Evolutionary conservation across 2,797 vertebrate species (phyloP).

Genomic region (Anolis apletophallus): DNA sequence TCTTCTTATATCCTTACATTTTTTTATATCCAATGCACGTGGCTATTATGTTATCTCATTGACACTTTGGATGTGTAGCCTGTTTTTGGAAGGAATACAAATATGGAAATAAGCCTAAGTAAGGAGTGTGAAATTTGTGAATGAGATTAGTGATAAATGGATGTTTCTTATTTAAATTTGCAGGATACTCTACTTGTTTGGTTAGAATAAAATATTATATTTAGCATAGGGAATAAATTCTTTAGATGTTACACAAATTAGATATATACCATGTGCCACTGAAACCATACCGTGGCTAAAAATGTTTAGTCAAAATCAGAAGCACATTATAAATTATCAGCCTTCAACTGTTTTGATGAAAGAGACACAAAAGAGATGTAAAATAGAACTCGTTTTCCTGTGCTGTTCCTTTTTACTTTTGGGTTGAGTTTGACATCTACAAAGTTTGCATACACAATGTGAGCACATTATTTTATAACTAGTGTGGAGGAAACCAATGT

Average conservation of each 20-base stretch:
- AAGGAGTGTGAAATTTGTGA: not conserved
- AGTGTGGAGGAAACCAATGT: not conserved
- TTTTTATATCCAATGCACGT: not conserved
- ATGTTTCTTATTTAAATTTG: not conserved
- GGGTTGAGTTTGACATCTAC: not conserved
- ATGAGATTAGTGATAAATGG: not conserved
- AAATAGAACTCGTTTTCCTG: not conserved
- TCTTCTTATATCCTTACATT: not conserved
- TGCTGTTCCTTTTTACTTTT: not conserved
- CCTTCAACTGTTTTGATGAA: not conserved
- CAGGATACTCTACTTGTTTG: not conserved
- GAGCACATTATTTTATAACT: not conserved
- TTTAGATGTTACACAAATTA: not conserved
- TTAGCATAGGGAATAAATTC: not conserved
- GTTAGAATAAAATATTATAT: slow-evolving; percentile 1
- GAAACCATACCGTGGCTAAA: not conserved
- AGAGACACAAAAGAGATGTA: not conserved
- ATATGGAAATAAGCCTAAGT: not conserved
- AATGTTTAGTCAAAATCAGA: not conserved
- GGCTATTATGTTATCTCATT: not conserved
- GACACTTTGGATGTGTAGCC: not conserved
- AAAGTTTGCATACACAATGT: not conserved
- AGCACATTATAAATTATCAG: not conserved
- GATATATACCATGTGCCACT: not conserved
- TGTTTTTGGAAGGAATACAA: not conserved